Base-by-base conservation (phyloP, 2,113 vertebrate species). In the Phoxinus phoxinus region DNA sequence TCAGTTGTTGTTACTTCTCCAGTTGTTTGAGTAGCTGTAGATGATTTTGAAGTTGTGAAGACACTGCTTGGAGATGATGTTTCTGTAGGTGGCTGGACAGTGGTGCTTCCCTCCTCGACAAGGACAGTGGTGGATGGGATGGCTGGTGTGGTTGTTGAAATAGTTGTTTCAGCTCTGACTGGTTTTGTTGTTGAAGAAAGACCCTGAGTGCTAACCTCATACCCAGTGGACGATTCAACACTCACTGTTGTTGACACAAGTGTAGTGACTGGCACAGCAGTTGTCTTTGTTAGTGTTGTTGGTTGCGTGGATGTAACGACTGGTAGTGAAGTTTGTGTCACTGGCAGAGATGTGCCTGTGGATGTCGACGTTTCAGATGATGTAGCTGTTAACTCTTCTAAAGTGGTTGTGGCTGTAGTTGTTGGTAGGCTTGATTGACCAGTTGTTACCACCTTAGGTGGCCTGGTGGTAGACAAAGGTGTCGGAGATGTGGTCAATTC, bases 101-200 rank as follows among this genome's bases (percentile, higher is more conserved):
- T 46, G 4, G 72, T 74, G 23, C 44, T 74, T 27, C 23, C 44
- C 15, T 48, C 44, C 8, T n/a, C 59, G n/a, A 27, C 44, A 72
- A 23, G 2, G 2, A 72, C 17, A 15, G 72, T 74, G 0, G 72
- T 74, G 72, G 72, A 48, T 48, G 69, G 21, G 19, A 72, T 72
- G 35, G 0, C 8, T 72, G 9, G 32, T 72, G 69, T 41, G 69
- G 72, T 71, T 7, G 21, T 56, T 17, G 77, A 3, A 61, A 48
- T 3, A 10, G 37, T 82, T 58, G 53, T 44, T 19, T 51, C 25
- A 13, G 32, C 30, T 51, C 32, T 51, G 21, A 44, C 15, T 37
- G 63, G 82, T 35, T 37, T n/a, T 69, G 86, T 87, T 17, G 87
- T 88, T 77, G 73, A 75, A 75, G 73, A 75, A 30, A 27, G 12